Percentiles rank a stretch among this genome's conserved stretches.
Evolutionary conservation across 1,140 invertebrate genomes (phyloP).

Genomic region (Plectrocnemia conspersa): DNA sequence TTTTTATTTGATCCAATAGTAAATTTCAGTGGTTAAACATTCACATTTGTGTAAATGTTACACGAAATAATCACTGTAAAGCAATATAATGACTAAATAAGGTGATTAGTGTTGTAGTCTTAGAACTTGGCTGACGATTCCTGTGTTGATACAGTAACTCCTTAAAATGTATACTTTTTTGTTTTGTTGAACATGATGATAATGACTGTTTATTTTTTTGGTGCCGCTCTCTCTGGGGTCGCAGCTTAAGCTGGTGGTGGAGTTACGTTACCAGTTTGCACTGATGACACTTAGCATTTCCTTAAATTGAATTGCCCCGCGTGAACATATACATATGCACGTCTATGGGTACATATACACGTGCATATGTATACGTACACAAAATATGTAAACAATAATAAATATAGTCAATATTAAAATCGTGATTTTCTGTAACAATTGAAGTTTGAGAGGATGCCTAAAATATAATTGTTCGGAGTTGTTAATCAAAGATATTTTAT

Average conservation of each 20-base stretch:
- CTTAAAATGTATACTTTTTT: too few relatives aligned
- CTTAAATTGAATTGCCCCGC: slow-evolving; percentile 27
- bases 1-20: too few relatives aligned
- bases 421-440: slow-evolving; percentile 22
- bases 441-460: slow-evolving; percentile 9
- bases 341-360: too few relatives aligned
- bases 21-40: too few relatives aligned
- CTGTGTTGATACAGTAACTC: too few relatives aligned
- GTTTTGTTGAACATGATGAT: neutral
- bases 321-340: slow-evolving; percentile 25
- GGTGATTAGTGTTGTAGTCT: too few relatives aligned
- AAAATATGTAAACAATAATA: slow-evolving; percentile 28
- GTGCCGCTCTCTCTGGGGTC: slow-evolving; percentile 22
- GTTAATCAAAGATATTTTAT: slow-evolving; percentile 18
- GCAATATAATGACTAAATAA: too few relatives aligned
- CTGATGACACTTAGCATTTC: slow-evolving; percentile 34
- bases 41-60: too few relatives aligned
- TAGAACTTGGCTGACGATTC: too few relatives aligned
- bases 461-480: slow-evolving; percentile 19
- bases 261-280: slow-evolving; percentile 26
- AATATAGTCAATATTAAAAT: slow-evolving; percentile 31
- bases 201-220: slow-evolving; percentile 30
- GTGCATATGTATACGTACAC: too few relatives aligned
- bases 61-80: too few relatives aligned
- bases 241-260: slow-evolving; percentile 32